Evolutionary conservation across 2,888 invertebrate species (phyloP).

Genomic region (Spodoptera picta): DNA sequence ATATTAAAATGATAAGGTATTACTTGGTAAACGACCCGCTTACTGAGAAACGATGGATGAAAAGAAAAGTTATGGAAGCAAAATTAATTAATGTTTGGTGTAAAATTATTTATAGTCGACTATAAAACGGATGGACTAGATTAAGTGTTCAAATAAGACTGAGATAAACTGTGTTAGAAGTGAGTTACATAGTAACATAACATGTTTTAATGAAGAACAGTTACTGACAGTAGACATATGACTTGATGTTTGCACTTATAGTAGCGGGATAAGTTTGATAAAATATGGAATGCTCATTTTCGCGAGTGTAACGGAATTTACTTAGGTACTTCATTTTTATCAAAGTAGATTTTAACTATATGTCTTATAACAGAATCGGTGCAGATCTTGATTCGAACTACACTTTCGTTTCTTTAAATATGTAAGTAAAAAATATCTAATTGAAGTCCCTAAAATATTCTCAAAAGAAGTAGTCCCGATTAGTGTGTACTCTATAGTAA

Average conservation of each 20-base stretch:
- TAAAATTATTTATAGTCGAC: conserved; percentile 28
- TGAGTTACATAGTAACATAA: conserved; percentile 13
- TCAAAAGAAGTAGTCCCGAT: no score
- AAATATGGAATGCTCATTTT: no score
- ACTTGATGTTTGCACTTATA: conserved; percentile 16
- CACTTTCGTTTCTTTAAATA: no score
- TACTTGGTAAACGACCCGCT: conserved; percentile 41
- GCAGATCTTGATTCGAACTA: no score
- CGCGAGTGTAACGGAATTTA: no score
- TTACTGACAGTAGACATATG: conserved; percentile 11
- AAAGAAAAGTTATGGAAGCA: conserved; percentile 24
- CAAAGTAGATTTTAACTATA: no score
- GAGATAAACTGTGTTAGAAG: conserved; percentile 9
- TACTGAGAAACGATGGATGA: conserved; percentile 27
- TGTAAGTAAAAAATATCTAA: no score
- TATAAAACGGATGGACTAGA: conserved; percentile 22
- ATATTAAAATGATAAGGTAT: conserved; percentile 56
- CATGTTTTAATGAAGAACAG: conserved; percentile 2
- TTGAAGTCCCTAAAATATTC: no score
- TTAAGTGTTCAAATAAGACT: conserved; percentile 31
- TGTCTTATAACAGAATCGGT: no score
- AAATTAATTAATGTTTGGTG: conserved; percentile 20
- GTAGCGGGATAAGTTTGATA: neutral
- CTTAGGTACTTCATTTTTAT: no score
- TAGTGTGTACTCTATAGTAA: no score